Conservation (phyloP, 2,888 invertebrate genomes). For the Tipula vernalis region DNA sequence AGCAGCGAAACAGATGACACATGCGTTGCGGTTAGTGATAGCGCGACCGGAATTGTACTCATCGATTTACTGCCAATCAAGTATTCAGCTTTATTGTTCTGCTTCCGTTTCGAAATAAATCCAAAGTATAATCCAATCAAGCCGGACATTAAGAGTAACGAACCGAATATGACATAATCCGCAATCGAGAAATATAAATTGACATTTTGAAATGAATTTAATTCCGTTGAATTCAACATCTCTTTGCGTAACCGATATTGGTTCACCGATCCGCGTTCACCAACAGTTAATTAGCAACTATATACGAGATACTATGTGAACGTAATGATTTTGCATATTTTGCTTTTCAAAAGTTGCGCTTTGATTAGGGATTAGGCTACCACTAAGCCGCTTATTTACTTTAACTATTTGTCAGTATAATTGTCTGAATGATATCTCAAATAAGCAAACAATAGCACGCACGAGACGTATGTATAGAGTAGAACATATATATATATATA, state of each 20-base stretch:
- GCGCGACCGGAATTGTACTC: background rate
- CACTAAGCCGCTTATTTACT: background rate
- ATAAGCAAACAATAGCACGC: background rate
- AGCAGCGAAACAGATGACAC: conserved; percentile 12
- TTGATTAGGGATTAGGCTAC: background rate
- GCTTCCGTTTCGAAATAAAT: background rate
- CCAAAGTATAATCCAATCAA: conserved; percentile 6
- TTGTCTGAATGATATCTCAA: background rate
- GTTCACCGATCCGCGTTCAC: background rate
- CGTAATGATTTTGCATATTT: background rate
- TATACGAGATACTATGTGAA: background rate
- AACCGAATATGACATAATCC: background rate
- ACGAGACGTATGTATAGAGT: background rate
- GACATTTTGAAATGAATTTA: background rate
- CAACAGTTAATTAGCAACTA: background rate
- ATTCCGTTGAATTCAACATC: background rate
- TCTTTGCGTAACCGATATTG: background rate
- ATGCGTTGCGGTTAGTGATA: background rate
- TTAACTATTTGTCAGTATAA: background rate
- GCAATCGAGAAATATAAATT: background rate
- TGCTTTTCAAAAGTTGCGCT: background rate
- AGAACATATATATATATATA: too few species aligned
- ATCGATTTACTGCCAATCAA: conserved; percentile 4
- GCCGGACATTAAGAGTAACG: background rate
- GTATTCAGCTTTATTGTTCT: background rate